Conservation (phyloP, 2,797 vertebrate genomes). For the Echiichthys vipera region DNA sequence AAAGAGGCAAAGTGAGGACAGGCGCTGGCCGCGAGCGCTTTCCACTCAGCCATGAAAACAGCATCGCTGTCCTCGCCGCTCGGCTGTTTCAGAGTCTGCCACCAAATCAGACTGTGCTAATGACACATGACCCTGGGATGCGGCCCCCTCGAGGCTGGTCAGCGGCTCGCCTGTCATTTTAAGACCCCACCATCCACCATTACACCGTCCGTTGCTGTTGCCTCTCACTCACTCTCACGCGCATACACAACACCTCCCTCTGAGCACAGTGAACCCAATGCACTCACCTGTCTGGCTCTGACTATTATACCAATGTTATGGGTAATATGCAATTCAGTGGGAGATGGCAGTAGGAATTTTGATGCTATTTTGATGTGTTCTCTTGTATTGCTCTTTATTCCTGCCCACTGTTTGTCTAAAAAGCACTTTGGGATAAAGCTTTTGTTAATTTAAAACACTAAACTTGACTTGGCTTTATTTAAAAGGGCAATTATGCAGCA, state of each 20-base stretch:
- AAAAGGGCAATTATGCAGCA: conserved; percentile 24
- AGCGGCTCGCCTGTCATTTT: conserved; percentile 50
- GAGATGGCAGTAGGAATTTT: neutral
- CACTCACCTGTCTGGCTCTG: conserved; percentile 31
- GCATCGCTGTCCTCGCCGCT: conserved; percentile 66
- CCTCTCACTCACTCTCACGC: conserved; percentile 11
- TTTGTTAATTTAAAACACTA: conserved; percentile 23
- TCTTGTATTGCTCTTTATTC: neutral
- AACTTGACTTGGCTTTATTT: conserved; percentile 15
- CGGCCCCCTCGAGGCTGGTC: conserved; percentile 31
- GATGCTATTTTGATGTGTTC: conserved; percentile 3
- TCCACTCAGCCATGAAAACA: conserved; percentile 84
- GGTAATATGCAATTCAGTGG: neutral
- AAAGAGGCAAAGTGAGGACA: conserved; percentile 62
- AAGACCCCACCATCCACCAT: conserved; percentile 33
- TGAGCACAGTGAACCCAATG: neutral
- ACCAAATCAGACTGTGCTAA: conserved; percentile 67
- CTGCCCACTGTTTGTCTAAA: neutral
- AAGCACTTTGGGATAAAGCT: conserved; percentile 1
- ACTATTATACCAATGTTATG: conserved; percentile 22
- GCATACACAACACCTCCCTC: neutral
- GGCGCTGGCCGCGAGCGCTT: conserved; percentile 73
- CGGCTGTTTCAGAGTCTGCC: conserved; percentile 55
- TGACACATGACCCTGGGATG: conserved; percentile 62
- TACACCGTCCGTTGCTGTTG: conserved; percentile 29